Conservation (phyloP, 2,888 invertebrate species). For the Nymphalis polychloros region DNA sequence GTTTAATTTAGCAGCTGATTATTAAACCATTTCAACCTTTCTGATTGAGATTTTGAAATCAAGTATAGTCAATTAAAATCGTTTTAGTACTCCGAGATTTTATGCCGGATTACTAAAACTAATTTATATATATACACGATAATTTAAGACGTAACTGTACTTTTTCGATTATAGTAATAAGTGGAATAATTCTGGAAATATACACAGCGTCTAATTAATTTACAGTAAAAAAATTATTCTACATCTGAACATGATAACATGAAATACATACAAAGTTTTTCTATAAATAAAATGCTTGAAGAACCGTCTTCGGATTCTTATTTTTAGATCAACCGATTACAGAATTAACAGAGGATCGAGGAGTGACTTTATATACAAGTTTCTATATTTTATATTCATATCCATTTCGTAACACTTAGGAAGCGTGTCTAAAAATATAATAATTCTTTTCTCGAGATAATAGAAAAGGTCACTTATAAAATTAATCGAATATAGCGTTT, state of each 20-base stretch:
- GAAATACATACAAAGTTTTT: constrained; percentile 2
- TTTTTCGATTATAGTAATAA: no score
- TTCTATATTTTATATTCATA: constrained; percentile 9
- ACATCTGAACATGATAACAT: neutral
- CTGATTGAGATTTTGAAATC: no score
- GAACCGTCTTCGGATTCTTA: constrained; percentile 4
- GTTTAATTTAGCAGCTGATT: no score
- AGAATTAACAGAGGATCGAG: constrained; percentile 43
- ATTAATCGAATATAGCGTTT: neutral
- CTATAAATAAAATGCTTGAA: neutral
- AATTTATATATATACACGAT: no score
- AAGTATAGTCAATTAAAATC: no score
- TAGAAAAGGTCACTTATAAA: no score
- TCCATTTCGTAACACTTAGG: constrained; percentile 24
- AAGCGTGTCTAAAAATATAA: constrained; percentile 12
- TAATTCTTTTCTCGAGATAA: constrained; percentile 10
- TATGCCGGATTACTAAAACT: no score
- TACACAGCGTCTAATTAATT: neutral
- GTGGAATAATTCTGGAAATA: no score
- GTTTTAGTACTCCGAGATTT: no score
- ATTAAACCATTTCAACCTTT: no score
- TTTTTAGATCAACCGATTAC: constrained; percentile 15
- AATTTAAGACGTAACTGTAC: no score
- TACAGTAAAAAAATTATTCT: neutral
- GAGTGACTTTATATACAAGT: constrained; percentile 2